Evolutionary conservation across 1,140 invertebrate genomes (phyloP), one percentile per base, ranked within the genome.

Genomic region (Pogonognathellus flavescens): DNA sequence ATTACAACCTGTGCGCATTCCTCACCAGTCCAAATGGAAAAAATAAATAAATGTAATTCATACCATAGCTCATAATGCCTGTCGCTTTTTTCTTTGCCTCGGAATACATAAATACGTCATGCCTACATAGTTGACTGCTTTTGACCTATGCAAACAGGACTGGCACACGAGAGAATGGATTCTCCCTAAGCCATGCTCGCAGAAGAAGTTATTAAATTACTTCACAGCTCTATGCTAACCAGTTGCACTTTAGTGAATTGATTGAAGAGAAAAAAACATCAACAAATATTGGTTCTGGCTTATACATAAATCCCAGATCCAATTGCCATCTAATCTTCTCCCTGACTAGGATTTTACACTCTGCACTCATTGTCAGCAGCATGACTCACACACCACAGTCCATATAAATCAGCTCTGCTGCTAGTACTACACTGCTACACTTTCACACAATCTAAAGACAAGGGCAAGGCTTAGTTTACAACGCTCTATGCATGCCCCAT

Each of bases 171-270:
- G 53, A 55, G 11, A 14, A 4, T 16, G 22, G 22, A 31, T 41
- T 41, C 31, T 41, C 31, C 6, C 2, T 41, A 57, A 13, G 53
- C 11, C 11, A 2, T 57, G 53, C 53, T n/a, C 11, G n/a, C n/a
- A n/a, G n/a, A n/a, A 57, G 53, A 9, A 1, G 31, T 76, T 76
- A 76, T 76, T 76, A 41, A 76, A 76, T 76, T 76, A 76, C 41
- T 10, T 41, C 41, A 20, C 41, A 9, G 9, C n/a, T 11, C 70
- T 76, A 41, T 76, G 70, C 70, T 76, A 76, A 76, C 70, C 70
- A 76, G 70, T 76, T 76, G 70, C 70, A 76, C 70, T 76, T 76
- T 76, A 50, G 25, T 49, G 25, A 76, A 76, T 31, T 76, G 70
- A 76, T 76, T 76, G 41, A 41, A 49, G n/a, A 49, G 70, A 76